These are phyloP conservation scores for Dioctria linearis DNA, from an alignment of 2,888 invertebrate species.

Conservation along the genomic window DNA sequence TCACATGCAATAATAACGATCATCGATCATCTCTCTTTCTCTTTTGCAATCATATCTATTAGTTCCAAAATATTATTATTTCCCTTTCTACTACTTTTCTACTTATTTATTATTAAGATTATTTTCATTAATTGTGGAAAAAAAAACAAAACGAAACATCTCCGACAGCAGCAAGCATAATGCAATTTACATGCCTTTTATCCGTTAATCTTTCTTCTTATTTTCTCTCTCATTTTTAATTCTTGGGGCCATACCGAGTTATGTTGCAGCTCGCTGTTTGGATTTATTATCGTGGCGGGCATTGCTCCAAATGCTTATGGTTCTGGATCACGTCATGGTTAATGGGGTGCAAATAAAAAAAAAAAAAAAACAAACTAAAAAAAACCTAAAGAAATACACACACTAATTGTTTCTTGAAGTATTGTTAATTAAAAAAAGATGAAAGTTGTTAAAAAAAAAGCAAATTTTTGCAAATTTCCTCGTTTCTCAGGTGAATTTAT, in stretches of 20 bases:
- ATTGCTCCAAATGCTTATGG: constrained; percentile 48
- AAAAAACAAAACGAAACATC: constrained; percentile 20
- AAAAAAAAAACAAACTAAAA: not conserved
- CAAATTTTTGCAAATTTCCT: too few species aligned
- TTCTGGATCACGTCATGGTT: constrained; percentile 45
- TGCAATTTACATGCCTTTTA: constrained; percentile 42
- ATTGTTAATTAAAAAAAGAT: too few species aligned
- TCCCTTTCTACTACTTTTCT: not conserved
- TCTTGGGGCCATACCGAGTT: not conserved
- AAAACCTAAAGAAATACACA: too few species aligned
- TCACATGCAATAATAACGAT: not conserved
- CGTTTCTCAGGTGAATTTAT: too few species aligned
- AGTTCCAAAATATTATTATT: not conserved
- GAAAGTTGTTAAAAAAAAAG: too few species aligned
- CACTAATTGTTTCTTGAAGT: too few species aligned
- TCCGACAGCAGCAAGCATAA: constrained; percentile 15
- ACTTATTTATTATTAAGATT: too few species aligned
- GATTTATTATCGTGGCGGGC: not conserved
- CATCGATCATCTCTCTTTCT: not conserved
- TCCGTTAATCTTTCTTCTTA: constrained; percentile 15
- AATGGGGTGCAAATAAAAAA: constrained; percentile 38
- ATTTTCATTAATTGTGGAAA: not conserved
- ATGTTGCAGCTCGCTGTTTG: not conserved
- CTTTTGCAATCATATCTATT: not conserved
- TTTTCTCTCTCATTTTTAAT: not conserved